Evolutionary conservation across 2,113 vertebrate genomes (phyloP).

Genomic region (Oreotrochilus melanogaster): DNA sequence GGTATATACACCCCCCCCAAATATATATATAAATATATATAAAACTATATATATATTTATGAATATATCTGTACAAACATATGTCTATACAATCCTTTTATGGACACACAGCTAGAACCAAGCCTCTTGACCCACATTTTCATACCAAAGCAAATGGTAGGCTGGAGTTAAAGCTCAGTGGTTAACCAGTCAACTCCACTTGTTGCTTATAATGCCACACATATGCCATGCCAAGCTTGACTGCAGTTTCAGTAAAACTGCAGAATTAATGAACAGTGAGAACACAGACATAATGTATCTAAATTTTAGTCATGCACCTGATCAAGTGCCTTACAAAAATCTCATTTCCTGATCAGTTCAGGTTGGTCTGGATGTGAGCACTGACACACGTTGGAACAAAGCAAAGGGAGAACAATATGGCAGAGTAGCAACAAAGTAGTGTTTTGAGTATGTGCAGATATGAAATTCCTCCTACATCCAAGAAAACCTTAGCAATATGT

Average conservation of each 20-base stretch:
- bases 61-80: background rate
- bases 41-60: background rate
- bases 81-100: background rate
- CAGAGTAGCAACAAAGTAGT: background rate
- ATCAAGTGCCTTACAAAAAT: background rate
- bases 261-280: conserved; percentile 1
- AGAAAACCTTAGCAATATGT: background rate
- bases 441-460: background rate
- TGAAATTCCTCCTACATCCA: background rate
- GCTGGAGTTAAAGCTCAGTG: background rate
- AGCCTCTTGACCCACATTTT: background rate
- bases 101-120: background rate
- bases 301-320: background rate
- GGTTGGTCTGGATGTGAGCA: background rate
- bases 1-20: background rate
- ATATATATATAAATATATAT: conserved; percentile 11
- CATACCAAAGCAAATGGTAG: background rate
- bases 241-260: background rate
- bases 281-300: conserved; percentile 23
- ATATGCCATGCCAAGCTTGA: background rate
- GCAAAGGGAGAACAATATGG: background rate
- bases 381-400: background rate
- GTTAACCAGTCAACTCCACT: background rate
- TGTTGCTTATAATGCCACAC: background rate
- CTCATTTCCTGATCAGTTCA: background rate